Conservation (phyloP, 2,888 invertebrate genomes). For the Nephrocerus scutellatus region DNA sequence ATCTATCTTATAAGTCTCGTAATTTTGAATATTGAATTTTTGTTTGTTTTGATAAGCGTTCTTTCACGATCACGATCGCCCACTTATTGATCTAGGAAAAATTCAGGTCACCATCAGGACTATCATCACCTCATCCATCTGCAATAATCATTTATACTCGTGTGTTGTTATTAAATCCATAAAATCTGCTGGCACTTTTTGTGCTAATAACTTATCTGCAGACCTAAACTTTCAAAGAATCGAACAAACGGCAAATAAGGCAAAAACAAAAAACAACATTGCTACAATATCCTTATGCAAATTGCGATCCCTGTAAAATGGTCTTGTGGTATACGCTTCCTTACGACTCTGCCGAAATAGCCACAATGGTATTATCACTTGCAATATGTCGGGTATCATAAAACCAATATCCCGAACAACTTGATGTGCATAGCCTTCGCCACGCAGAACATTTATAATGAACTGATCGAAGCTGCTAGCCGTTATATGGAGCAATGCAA, state of each 20-base stretch:
- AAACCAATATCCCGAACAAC: constrained; percentile 60
- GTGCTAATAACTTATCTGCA: too few relatives aligned
- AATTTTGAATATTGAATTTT: too few relatives aligned
- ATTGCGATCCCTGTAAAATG: constrained; percentile 44
- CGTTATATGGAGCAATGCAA: constrained; percentile 56
- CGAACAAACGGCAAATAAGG: constrained; percentile 45
- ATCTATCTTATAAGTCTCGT: too few relatives aligned
- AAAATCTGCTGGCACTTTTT: too few relatives aligned
- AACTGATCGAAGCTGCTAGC: constrained; percentile 62
- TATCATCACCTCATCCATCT: too few relatives aligned
- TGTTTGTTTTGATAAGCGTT: too few relatives aligned
- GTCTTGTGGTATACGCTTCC: constrained; percentile 42
- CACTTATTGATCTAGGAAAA: too few relatives aligned
- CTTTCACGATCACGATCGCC: too few relatives aligned
- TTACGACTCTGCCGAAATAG: constrained; percentile 45
- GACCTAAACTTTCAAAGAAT: constrained; percentile 48
- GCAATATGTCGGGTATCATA: constrained; percentile 61
- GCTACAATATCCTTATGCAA: constrained; percentile 44
- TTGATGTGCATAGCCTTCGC: constrained; percentile 61
- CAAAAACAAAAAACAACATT: constrained; percentile 43
- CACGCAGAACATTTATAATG: constrained; percentile 55
- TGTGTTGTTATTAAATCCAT: too few relatives aligned
- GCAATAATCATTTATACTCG: too few relatives aligned
- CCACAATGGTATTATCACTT: constrained; percentile 55
- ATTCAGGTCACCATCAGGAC: too few relatives aligned